Evolutionary conservation across 2,113 vertebrate species (phyloP).

Genomic region (Bos javanicus): DNA sequence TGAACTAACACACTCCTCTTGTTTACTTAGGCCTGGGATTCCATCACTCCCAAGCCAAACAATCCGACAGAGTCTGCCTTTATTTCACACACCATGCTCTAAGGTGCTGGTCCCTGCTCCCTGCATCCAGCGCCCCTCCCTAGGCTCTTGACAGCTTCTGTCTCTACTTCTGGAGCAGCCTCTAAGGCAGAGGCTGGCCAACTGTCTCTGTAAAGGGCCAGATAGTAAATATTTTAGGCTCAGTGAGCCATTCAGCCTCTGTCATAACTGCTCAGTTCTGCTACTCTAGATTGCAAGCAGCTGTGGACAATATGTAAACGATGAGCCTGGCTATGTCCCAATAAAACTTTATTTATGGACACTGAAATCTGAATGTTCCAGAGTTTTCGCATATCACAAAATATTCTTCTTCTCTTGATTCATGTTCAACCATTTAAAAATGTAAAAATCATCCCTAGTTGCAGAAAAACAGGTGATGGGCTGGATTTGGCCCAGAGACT

Average conservation of each 20-base stretch:
- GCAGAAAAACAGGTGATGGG: neutral
- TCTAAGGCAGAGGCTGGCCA: neutral
- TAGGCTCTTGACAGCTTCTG: neutral
- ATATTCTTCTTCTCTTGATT: neutral
- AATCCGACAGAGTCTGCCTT: neutral
- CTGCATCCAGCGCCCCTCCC: neutral
- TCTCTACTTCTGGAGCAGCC: neutral
- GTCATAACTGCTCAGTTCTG: too few relatives aligned
- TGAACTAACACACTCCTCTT: too few relatives aligned
- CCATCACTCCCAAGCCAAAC: neutral
- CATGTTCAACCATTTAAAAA: neutral
- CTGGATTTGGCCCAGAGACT: rapidly evolving
- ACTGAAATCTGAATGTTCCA: neutral
- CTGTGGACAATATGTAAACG: neutral
- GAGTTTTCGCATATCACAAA: neutral
- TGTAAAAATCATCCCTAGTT: neutral
- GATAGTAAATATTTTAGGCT: neutral
- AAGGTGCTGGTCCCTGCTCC: too few relatives aligned
- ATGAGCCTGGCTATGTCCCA: neutral
- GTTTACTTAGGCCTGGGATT: neutral
- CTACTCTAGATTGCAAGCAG: neutral
- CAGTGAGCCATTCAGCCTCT: neutral
- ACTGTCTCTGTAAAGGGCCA: neutral
- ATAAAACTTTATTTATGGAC: neutral
- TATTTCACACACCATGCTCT: neutral